Base-by-base conservation (phyloP, 2,888 invertebrate genomes). In the Scrobipalpa costella region DNA sequence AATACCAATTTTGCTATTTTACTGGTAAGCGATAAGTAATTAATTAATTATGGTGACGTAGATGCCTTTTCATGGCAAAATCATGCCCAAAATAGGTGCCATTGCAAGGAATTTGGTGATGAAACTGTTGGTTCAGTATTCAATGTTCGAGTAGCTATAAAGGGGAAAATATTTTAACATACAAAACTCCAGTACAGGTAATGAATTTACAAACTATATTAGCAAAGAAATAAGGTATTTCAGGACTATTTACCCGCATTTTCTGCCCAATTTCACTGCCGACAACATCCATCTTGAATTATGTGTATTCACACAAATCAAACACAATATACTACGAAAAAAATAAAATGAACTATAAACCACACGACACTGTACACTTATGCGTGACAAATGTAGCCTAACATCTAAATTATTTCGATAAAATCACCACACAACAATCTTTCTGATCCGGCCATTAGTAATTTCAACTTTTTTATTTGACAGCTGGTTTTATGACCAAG, bases 181-280 rank as follows among this genome's bases (percentile, higher is more conserved):
- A 27, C 27, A 27, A 27, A 27, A 27, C 27, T 3, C 2, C 27
- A 27, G 27, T 5, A 27, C 27, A 27, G 27, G 27, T 44, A 5
- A 2, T 5, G 44, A 7, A 7, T 44, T 15, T 15, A 9, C n/a
- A 44, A 15, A n/a, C n/a, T n/a, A 44, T 44, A 15, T 15, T 44
- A 15, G 15, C 44, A 44, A 6, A 7, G 17, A 21, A 21, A 27
- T 21, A 21, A 0, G 21, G 19, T 3, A 11, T 52, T 52, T 11
- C 7, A 13, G 8, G 36, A 15, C 64, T 82, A 83, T 80, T 93
- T 93, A 97, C 97, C 89, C 96, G 92, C 93, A 97, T 95, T 92
- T 97, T 97, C 83, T 96, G 96, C 9, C 96, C 96, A 73, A 97
- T 96, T 93, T 97, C 96, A 72, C 95, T 94, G 72, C 96, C 96